These are phyloP conservation scores for Thera obeliscata DNA, from an alignment of 2,888 invertebrate genomes.

Conservation along the genomic window DNA sequence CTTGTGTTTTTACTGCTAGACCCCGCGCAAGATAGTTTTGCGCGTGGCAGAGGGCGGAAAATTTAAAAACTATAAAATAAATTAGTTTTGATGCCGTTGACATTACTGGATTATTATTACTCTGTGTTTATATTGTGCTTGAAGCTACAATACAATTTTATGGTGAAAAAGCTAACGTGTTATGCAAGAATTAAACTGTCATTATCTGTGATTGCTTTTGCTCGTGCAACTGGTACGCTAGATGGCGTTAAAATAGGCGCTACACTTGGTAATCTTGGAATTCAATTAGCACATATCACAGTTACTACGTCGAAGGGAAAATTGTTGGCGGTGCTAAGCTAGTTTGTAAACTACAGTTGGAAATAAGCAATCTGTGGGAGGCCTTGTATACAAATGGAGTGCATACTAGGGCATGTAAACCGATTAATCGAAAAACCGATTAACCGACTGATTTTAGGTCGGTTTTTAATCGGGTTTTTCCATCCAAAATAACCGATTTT, in stretches of 20 bases:
- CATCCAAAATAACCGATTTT: too few species aligned
- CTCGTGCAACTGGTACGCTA: conserved; percentile 30
- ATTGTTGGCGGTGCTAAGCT: not conserved
- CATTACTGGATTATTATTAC: conserved; percentile 4
- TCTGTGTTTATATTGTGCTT: conserved; percentile 8
- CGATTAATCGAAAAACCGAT: too few species aligned
- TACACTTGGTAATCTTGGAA: conserved; percentile 28
- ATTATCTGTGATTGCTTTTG: conserved; percentile 59
- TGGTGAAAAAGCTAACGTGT: conserved; percentile 51
- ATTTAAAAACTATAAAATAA: too few species aligned
- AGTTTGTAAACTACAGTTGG: not conserved
- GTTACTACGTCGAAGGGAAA: conserved; percentile 15
- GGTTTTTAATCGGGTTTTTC: too few species aligned
- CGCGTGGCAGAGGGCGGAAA: too few species aligned
- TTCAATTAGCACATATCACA: conserved; percentile 23
- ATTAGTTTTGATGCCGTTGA: not conserved
- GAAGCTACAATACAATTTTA: conserved; percentile 32
- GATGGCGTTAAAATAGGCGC: conserved; percentile 31
- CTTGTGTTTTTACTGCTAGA: too few species aligned
- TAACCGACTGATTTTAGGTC: too few species aligned
- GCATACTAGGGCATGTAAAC: too few species aligned
- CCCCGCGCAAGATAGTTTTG: too few species aligned
- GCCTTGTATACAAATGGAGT: not conserved
- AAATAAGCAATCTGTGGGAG: not conserved
- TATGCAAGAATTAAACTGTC: conserved; percentile 55